phyloP scores from a whole-genome alignment of 2,113 vertebrate species.

The Pteruthius melanotis region DNA sequence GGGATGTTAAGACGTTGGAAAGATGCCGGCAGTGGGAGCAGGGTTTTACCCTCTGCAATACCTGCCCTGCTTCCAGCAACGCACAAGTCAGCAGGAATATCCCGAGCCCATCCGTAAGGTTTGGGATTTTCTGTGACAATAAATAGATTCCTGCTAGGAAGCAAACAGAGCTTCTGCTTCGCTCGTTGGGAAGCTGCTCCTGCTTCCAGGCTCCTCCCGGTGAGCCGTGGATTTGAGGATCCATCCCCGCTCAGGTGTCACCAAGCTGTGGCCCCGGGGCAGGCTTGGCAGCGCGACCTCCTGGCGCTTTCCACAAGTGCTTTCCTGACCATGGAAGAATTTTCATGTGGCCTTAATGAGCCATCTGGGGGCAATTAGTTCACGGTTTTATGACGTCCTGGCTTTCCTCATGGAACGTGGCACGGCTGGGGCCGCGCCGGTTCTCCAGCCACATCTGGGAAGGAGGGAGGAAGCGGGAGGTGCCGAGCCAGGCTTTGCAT shows the following conservation, averaged over 20 bases:
- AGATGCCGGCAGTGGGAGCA: rapidly evolving
- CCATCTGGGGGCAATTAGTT: slow-evolving; percentile 35
- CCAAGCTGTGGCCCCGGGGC: background rate
- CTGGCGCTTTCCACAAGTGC: background rate
- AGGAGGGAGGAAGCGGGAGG: background rate
- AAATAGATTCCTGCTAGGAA: background rate
- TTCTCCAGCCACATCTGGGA: background rate
- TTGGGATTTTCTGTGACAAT: background rate
- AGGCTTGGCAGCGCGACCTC: background rate
- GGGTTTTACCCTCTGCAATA: background rate
- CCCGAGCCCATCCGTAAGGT: rapidly evolving
- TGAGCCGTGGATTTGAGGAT: rapidly evolving
- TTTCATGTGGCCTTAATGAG: slow-evolving; percentile 32
- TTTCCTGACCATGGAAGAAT: background rate
- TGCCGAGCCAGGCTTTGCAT: background rate
- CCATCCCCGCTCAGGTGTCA: background rate
- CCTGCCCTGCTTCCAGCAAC: background rate
- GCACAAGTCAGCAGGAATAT: background rate
- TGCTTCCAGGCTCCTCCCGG: background rate
- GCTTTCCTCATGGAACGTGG: background rate
- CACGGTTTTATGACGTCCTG: background rate
- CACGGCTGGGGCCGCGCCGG: background rate
- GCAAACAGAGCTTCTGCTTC: background rate
- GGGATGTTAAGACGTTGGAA: background rate
- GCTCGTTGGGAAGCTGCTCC: background rate